These are phyloP conservation scores for Andrena bucephala DNA, from an alignment of 2,888 invertebrate species.

Conservation along the genomic window DNA sequence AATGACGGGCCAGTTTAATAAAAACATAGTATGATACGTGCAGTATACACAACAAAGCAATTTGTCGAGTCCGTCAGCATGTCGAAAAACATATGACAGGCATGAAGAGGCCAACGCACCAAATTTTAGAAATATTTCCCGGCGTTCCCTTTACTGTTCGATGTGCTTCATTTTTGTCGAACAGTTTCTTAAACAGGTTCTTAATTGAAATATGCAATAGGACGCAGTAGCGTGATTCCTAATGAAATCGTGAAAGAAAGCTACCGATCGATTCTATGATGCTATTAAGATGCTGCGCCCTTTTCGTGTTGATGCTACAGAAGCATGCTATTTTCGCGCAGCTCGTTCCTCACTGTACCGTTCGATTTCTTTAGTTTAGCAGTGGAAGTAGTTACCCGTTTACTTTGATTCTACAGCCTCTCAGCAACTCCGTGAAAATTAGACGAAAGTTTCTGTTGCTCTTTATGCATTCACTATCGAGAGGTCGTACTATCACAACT, in stretches of 20 bases:
- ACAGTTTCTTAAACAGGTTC: conserved; percentile 14
- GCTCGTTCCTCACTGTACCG: neutral
- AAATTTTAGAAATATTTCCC: conserved; percentile 18
- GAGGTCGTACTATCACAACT: neutral
- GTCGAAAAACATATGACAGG: conserved; percentile 31
- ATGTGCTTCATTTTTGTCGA: neutral
- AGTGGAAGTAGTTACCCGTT: conserved; percentile 2
- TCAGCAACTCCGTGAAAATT: conserved; percentile 15
- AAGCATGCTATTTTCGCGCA: conserved; percentile 15
- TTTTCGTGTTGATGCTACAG: neutral
- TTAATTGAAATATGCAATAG: conserved; percentile 2
- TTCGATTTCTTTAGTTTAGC: neutral
- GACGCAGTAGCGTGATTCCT: conserved; percentile 45
- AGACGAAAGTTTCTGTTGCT: conserved; percentile 24
- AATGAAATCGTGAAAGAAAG: conserved; percentile 58
- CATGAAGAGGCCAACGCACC: conserved; percentile 4
- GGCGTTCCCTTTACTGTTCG: neutral
- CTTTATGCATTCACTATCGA: too few species aligned
- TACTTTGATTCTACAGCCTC: neutral
- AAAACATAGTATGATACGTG: conserved; percentile 24
- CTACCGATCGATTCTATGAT: conserved; percentile 43
- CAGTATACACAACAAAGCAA: conserved; percentile 1
- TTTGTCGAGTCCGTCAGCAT: conserved; percentile 15
- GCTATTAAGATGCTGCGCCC: conserved; percentile 50
- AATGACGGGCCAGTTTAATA: conserved; percentile 40